These are phyloP conservation scores for Vultur gryphus DNA, from an alignment of 2,797 vertebrate genomes.

Conservation along the genomic window DNA sequence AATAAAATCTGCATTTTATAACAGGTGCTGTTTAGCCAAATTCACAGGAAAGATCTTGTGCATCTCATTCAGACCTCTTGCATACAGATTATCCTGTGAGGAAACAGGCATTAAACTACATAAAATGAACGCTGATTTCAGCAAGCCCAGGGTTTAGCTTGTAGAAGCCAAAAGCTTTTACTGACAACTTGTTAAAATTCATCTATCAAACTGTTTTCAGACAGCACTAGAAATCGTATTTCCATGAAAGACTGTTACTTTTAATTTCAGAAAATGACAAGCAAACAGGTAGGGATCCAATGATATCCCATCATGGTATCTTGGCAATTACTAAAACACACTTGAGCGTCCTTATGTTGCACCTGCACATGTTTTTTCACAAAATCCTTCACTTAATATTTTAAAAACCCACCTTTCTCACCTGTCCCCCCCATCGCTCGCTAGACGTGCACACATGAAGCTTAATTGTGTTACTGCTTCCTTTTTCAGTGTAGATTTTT, in stretches of 20 bases:
- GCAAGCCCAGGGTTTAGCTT: neutral
- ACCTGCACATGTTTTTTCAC: fast-evolving
- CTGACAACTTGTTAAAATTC: neutral
- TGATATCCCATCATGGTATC: neutral
- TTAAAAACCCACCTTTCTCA: neutral
- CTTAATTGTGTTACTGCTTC: neutral
- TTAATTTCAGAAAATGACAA: neutral
- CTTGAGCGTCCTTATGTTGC: neutral
- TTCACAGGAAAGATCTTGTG: neutral
- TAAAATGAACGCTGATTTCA: neutral
- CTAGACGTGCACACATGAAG: neutral
- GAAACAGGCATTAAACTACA: neutral
- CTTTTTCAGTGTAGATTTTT: neutral
- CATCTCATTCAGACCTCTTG: neutral
- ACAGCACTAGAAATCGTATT: neutral
- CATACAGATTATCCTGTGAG: neutral
- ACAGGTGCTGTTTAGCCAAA: neutral
- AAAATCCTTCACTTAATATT: neutral
- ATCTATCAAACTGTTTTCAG: neutral
- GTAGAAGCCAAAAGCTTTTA: neutral
- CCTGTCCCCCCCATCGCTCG: neutral
- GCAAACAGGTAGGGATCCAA: neutral
- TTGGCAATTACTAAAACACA: neutral
- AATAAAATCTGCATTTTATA: neutral
- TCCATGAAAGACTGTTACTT: neutral